These are phyloP conservation scores for Psittacula derbiana DNA, from an alignment of 2,797 vertebrate species.

Conservation along the genomic window DNA sequence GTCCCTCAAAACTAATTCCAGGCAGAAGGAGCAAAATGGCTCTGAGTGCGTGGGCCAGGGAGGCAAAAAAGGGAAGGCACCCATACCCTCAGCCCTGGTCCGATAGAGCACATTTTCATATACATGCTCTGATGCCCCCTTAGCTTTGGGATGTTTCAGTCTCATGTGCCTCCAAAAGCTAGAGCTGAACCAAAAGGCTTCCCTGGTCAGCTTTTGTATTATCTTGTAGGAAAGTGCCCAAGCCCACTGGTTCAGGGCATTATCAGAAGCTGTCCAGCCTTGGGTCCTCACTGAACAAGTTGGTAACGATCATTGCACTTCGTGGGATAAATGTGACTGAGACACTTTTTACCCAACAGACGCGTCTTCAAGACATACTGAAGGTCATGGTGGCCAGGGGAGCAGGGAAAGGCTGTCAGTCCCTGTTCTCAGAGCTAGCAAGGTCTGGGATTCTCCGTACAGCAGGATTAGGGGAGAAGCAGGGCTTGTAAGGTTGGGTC, in stretches of 20 bases:
- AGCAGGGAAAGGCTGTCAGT: background rate
- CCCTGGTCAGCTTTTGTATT: background rate
- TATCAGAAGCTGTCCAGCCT: background rate
- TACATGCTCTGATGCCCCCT: background rate
- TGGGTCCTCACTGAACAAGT: rapidly evolving
- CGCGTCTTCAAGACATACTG: background rate
- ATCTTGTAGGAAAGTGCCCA: background rate
- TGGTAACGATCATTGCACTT: background rate
- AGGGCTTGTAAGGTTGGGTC: background rate
- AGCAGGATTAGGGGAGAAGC: background rate
- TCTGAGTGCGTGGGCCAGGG: background rate
- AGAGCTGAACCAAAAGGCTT: background rate
- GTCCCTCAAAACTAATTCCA: background rate
- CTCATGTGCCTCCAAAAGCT: background rate
- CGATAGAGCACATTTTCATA: background rate
- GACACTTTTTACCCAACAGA: background rate
- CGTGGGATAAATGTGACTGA: rapidly evolving
- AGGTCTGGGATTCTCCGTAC: background rate
- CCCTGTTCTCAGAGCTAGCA: background rate
- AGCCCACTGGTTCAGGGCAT: background rate
- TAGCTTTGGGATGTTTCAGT: background rate
- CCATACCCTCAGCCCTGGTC: background rate
- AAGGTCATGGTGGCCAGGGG: background rate
- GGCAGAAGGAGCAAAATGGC: background rate
- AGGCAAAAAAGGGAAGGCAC: background rate